phyloP scores from a whole-genome alignment of 2,113 vertebrate species.

The Coptodon bakossiorum region DNA sequence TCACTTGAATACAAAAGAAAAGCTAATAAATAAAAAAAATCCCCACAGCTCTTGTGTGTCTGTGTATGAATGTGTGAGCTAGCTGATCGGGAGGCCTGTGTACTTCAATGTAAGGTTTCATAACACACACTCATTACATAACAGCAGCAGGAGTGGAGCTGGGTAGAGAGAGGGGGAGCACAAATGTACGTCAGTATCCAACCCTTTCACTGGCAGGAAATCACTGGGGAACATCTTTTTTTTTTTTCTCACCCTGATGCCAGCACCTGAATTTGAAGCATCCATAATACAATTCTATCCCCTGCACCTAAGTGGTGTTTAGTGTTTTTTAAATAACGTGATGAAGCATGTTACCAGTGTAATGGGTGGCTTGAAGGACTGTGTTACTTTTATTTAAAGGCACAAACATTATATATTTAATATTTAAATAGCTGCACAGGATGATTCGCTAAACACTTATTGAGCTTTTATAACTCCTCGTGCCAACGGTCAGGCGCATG shows the following conservation, averaged over 20 bases:
- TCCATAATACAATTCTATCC: background rate
- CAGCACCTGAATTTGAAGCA: background rate
- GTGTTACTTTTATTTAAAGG: background rate
- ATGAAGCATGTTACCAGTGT: conserved; percentile 1
- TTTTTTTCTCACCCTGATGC: background rate
- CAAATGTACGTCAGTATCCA: conserved; percentile 46
- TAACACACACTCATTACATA: conserved; percentile 68
- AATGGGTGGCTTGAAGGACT: background rate
- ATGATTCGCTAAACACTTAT: background rate
- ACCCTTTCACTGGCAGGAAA: conserved; percentile 15
- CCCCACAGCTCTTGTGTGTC: background rate
- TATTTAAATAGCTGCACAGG: background rate
- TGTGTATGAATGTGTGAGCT: background rate
- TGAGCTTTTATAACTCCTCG: background rate
- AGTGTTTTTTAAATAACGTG: conserved; percentile 7
- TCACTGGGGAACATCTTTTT: conserved; percentile 24
- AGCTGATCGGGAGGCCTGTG: conserved; percentile 43
- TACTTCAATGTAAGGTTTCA: conserved; percentile 67
- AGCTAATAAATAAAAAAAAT: background rate
- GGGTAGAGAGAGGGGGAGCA: conserved; percentile 1
- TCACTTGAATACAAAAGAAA: background rate
- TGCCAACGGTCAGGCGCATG: background rate
- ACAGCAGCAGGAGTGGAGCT: conserved; percentile 40
- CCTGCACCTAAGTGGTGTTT: background rate
- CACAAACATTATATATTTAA: background rate